Evolutionary conservation across 2,113 vertebrate species (phyloP).

Genomic region (Raja brachyura): DNA sequence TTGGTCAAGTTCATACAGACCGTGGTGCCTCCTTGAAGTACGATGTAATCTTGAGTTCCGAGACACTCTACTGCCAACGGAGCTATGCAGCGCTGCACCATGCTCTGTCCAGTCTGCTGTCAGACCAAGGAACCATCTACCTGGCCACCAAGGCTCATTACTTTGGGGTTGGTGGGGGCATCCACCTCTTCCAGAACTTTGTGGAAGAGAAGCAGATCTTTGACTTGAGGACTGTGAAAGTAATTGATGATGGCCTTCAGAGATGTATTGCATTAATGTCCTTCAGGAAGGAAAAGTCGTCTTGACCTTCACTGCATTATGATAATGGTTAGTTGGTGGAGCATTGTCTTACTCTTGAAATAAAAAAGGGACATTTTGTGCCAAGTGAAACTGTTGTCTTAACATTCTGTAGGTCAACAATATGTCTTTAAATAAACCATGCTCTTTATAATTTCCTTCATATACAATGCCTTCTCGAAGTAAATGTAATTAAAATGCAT

Average conservation of each 20-base stretch:
- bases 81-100: constrained; percentile 73
- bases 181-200: constrained; percentile 75
- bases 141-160: constrained; percentile 87
- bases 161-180: constrained; percentile 87
- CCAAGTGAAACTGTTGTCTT: too few species aligned
- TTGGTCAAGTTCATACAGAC: constrained; percentile 51
- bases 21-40: constrained; percentile 59
- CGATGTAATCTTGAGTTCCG: constrained; percentile 82
- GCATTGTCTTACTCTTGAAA: too few species aligned
- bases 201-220: constrained; percentile 67
- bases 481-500: too few species aligned
- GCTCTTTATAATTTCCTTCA: too few species aligned
- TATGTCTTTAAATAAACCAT: too few species aligned
- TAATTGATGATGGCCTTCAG: constrained; percentile 72
- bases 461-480: too few species aligned
- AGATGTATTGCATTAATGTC: constrained; percentile 70
- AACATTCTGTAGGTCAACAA: too few species aligned
- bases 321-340: too few species aligned
- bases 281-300: constrained; percentile 55
- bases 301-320: not conserved
- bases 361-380: too few species aligned
- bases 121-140: constrained; percentile 64
- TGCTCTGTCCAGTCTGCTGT: constrained; percentile 63
- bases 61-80: constrained; percentile 85
- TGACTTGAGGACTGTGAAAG: constrained; percentile 57